Evolutionary conservation across 2,113 vertebrate species (phyloP).

Genomic region (Erpornis zantholeuca): DNA sequence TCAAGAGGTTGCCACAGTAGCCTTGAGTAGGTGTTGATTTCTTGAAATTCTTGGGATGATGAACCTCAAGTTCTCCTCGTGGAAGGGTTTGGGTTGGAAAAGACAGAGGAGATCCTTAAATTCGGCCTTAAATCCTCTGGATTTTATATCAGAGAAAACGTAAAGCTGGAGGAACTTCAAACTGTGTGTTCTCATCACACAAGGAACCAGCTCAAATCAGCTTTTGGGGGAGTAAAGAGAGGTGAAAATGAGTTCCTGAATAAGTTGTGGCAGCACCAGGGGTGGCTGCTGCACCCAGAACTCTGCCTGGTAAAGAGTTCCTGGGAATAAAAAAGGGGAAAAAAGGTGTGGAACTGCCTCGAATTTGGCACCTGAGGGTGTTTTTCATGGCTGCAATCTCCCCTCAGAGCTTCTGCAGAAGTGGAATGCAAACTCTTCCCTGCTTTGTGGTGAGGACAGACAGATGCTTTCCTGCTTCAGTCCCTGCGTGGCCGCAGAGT

Average conservation of each 20-base stretch:
- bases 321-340: background rate
- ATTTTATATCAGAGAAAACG: background rate
- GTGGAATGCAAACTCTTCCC: constrained; percentile 42
- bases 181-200: too few relatives aligned
- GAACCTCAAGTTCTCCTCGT: background rate
- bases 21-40: background rate
- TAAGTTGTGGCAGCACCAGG: background rate
- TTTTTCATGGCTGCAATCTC: constrained; percentile 58
- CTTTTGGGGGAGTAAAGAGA: background rate
- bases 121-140: background rate
- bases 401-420: constrained; percentile 44
- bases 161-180: background rate
- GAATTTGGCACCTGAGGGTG: background rate
- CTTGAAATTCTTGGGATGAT: fast-evolving
- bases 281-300: background rate
- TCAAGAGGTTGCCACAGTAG: too few relatives aligned
- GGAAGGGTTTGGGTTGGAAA: background rate
- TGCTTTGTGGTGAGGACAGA: constrained; percentile 68
- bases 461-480: constrained; percentile 70
- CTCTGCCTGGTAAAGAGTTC: background rate
- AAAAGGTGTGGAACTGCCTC: background rate
- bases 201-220: background rate
- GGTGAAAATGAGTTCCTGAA: background rate
- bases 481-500: constrained; percentile 66
- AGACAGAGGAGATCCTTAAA: background rate